Conservation (phyloP, 2,797 vertebrate genomes). For the Poeciliopsis gracilis region DNA sequence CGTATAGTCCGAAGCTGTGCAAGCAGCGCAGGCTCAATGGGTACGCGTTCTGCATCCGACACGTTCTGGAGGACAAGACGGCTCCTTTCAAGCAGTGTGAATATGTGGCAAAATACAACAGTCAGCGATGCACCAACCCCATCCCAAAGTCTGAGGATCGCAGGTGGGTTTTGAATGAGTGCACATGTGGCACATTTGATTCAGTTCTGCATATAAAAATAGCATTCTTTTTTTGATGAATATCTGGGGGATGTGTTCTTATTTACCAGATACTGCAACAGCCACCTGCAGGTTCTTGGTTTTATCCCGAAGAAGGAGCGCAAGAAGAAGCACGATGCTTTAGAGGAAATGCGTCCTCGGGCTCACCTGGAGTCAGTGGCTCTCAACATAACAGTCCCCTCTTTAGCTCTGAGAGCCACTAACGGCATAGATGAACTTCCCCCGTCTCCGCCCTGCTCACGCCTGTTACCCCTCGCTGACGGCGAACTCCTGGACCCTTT, state of each 20-base stretch:
- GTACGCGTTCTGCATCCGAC: constrained; percentile 99
- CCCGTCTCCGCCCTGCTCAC: constrained; percentile 91
- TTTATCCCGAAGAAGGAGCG: constrained; percentile 99
- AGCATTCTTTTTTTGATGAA: background rate
- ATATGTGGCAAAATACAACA: constrained; percentile 99
- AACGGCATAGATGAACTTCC: constrained; percentile 94
- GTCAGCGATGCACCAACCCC: constrained; percentile 99
- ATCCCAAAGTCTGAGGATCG: constrained; percentile 99
- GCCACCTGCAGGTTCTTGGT: constrained; percentile 98
- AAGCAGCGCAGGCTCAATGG: constrained; percentile 99
- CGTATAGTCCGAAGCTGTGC: constrained; percentile 99
- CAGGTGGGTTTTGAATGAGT: constrained; percentile 80
- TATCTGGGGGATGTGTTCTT: constrained; percentile 22
- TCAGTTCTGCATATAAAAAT: background rate
- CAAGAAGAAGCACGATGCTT: constrained; percentile 97
- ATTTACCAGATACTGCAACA: constrained; percentile 96
- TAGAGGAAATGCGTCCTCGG: constrained; percentile 92
- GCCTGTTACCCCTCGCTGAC: constrained; percentile 89
- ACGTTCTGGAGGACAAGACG: constrained; percentile 99
- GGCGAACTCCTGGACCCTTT: constrained; percentile 95
- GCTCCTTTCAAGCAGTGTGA: constrained; percentile 99
- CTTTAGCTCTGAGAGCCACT: constrained; percentile 91
- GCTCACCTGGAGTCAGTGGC: constrained; percentile 96
- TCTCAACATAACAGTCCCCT: constrained; percentile 95
- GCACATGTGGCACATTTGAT: constrained; percentile 1